Conservation (phyloP, 1,140 invertebrate genomes). For the Drosophila tristis region DNA sequence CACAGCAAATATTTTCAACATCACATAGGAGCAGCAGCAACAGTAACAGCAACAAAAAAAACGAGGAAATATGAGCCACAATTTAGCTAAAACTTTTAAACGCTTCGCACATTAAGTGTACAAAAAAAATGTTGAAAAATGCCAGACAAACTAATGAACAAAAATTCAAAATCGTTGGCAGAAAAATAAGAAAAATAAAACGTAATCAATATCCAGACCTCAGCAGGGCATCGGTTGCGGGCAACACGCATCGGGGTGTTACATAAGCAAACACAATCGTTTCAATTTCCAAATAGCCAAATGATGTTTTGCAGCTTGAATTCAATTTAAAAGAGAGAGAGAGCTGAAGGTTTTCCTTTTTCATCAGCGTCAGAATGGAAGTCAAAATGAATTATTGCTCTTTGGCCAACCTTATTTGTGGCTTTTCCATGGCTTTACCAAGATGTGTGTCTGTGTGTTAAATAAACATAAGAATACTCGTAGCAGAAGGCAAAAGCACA, state of each 20-base stretch:
- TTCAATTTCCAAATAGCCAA: conserved; percentile 68
- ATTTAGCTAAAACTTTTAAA: conserved; percentile 22
- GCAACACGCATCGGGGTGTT: conserved; percentile 6
- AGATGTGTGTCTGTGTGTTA: conserved; percentile 27
- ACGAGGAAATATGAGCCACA: too few relatives aligned
- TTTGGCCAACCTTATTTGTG: conserved; percentile 49
- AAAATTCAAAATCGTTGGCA: conserved; percentile 33
- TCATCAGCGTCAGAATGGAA: conserved; percentile 54
- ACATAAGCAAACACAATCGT: conserved; percentile 43
- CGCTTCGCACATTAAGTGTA: conserved; percentile 34
- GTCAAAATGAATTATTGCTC: conserved; percentile 75
- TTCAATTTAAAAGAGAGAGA: conserved; percentile 62
- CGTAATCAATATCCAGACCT: conserved; percentile 59
- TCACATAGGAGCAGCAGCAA: background rate
- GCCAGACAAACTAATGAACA: conserved; percentile 60
- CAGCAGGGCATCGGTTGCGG: conserved; percentile 4
- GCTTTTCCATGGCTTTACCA: conserved; percentile 1
- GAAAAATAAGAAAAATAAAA: conserved; percentile 56
- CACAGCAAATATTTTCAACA: conserved; percentile 22
- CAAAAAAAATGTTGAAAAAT: conserved; percentile 1
- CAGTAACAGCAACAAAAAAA: conserved; percentile 2
- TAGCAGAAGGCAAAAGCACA: conserved; percentile 28
- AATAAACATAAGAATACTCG: conserved; percentile 48
- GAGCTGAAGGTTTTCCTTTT: conserved; percentile 15
- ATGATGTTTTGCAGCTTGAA: conserved; percentile 56